A percentile compares a stretch with the other conserved stretches of the same genome.
Evolutionary conservation across 1,140 invertebrate species (phyloP).

Genomic region (Orchesella cincta): DNA sequence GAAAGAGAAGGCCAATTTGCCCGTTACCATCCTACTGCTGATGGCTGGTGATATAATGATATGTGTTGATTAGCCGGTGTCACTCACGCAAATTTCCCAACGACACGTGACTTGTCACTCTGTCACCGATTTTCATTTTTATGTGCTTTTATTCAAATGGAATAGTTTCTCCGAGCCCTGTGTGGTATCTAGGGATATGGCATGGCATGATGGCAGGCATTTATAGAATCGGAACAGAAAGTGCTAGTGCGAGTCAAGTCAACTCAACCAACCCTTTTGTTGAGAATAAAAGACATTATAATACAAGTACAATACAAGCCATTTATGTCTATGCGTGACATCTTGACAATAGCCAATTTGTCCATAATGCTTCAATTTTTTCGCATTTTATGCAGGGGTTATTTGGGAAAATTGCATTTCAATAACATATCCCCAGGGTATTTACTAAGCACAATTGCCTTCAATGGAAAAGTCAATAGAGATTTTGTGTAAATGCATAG

Average conservation of each 20-base stretch:
- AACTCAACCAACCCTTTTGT: background rate
- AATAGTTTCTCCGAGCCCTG: too few relatives aligned
- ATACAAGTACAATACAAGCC: too few relatives aligned
- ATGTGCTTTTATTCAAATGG: too few relatives aligned
- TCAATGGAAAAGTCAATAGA: conserved; percentile 16
- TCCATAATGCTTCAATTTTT: conserved; percentile 3
- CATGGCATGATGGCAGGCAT: too few relatives aligned
- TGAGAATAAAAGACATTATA: too few relatives aligned
- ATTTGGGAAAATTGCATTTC: conserved; percentile 13
- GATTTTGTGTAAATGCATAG: too few relatives aligned
- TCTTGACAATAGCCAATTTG: conserved; percentile 2
- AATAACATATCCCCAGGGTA: conserved; percentile 12
- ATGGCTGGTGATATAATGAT: background rate
- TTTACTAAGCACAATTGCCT: too few relatives aligned
- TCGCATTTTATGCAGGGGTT: background rate
- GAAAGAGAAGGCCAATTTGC: background rate
- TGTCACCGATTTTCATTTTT: background rate
- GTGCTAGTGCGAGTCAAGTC: background rate
- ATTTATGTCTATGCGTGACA: too few relatives aligned
- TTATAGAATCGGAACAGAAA: too few relatives aligned
- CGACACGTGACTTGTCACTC: conserved; percentile 12
- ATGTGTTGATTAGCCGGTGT: conserved; percentile 40
- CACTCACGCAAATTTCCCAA: conserved; percentile 30
- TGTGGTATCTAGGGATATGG: too few relatives aligned
- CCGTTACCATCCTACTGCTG: background rate